Conservation (phyloP, 2,113 vertebrate genomes). For the Malurus alboscapulatus region DNA sequence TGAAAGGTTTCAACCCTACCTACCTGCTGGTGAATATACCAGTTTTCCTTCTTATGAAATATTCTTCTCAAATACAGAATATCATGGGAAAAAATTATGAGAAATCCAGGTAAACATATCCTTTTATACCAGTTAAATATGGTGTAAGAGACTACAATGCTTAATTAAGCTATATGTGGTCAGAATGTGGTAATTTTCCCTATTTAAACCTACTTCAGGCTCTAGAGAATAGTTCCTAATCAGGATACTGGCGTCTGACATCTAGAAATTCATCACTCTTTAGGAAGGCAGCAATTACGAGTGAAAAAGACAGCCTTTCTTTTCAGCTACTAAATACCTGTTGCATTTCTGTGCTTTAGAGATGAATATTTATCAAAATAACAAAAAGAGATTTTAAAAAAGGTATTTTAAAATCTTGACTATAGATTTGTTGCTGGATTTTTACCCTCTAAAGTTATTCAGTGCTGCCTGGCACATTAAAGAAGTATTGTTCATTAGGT, state of each 20-base stretch:
- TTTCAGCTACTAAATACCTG: not conserved
- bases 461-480: not conserved
- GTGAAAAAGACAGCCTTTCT: not conserved
- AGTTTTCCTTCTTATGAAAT: not conserved
- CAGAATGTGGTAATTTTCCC: accelerated
- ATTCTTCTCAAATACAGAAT: not conserved
- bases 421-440: not conserved
- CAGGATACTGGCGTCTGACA: not conserved
- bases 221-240: not conserved
- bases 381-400: not conserved
- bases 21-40: not conserved
- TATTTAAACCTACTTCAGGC: not conserved
- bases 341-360: not conserved
- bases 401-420: not conserved
- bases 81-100: not conserved
- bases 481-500: not conserved
- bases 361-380: not conserved
- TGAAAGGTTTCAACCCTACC: not conserved
- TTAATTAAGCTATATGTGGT: not conserved
- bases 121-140: not conserved
- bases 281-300: not conserved
- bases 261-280: not conserved
- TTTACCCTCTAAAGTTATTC: not conserved
- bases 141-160: not conserved
- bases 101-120: not conserved